These are phyloP conservation scores for Gouania willdenowi DNA, from an alignment of 2,797 vertebrate species.

Conservation along the genomic window DNA sequence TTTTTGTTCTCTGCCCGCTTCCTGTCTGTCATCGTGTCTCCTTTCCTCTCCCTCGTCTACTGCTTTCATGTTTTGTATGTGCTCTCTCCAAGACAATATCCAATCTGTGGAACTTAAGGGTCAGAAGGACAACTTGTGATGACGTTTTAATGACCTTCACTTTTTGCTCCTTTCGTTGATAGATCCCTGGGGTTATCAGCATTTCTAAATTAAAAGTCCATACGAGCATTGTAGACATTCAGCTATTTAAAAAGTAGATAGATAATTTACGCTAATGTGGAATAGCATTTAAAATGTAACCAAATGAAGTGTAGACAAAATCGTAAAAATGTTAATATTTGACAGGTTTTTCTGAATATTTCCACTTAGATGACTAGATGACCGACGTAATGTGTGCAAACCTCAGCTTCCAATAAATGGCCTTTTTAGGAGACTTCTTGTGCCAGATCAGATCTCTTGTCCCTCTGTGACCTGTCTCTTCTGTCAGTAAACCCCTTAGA, in stretches of 20 bases:
- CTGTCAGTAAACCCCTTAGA: constrained; percentile 76
- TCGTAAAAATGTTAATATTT: no score
- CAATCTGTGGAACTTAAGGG: constrained; percentile 45
- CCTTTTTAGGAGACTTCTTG: constrained; percentile 48
- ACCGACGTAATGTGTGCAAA: no score
- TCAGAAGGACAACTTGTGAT: constrained; percentile 66
- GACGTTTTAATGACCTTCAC: constrained; percentile 78
- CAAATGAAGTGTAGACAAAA: no score
- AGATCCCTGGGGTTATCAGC: constrained; percentile 68
- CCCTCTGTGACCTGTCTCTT: constrained; percentile 52
- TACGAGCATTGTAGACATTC: constrained; percentile 61
- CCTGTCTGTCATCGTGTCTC: constrained; percentile 51
- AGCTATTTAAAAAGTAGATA: constrained; percentile 53
- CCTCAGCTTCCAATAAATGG: constrained; percentile 36
- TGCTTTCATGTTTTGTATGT: constrained; percentile 42
- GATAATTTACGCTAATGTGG: constrained; percentile 50
- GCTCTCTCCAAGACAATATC: constrained; percentile 51
- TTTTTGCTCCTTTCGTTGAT: constrained; percentile 67
- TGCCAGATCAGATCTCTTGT: constrained; percentile 72
- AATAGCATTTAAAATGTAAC: constrained; percentile 53
- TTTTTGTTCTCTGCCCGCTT: constrained; percentile 18
- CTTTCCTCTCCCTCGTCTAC: constrained; percentile 31
- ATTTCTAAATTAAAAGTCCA: constrained; percentile 72
- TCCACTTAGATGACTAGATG: no score
- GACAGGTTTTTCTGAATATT: no score